phyloP scores from a whole-genome alignment of 1,140 invertebrate genomes.

The Panagrolaimus sp. region DNA sequence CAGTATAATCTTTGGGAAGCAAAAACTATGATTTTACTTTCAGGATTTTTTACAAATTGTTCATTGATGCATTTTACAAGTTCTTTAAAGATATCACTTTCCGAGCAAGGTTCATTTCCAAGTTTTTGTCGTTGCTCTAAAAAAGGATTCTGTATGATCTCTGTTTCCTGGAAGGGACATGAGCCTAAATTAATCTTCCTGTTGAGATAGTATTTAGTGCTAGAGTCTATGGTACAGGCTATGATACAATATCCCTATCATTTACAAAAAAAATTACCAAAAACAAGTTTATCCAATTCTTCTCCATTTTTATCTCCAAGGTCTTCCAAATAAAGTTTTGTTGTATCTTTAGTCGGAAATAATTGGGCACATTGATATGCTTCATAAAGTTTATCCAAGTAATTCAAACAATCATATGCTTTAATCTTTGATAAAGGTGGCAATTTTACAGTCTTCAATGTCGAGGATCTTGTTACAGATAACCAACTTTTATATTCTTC shows the following conservation, averaged over 20 bases:
- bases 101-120: no score
- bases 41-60: background rate
- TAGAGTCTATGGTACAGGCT: no score
- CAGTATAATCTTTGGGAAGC: background rate
- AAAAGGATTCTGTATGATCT: background rate
- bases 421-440: background rate
- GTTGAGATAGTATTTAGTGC: no score
- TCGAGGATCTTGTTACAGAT: background rate
- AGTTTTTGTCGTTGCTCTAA: no score
- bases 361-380: background rate
- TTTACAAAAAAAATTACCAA: no score
- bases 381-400: background rate
- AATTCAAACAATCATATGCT: background rate
- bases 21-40: background rate
- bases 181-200: no score
- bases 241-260: no score
- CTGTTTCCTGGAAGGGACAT: background rate
- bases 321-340: background rate
- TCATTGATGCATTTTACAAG: background rate
- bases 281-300: background rate
- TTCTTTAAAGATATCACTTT: background rate
- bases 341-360: background rate
- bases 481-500: background rate
- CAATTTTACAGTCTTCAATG: no score
- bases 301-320: background rate